These are phyloP conservation scores for mouse (Mus musculus) DNA, from an alignment of 2,113 vertebrate genomes.

Conservation along the genomic window GRCm39 chrX:128862001-128862500, in stretches of 20 bases:
- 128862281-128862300: neutral
- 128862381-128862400: neutral
- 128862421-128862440: neutral
- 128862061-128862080: neutral
- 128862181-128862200: neutral
- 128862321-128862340: neutral
- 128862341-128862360: neutral
- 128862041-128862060: neutral
- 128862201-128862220: neutral
- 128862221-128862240: neutral
- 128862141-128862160: neutral
- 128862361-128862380: conserved; percentile 32
- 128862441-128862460: neutral
- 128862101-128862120: neutral
- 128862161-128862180: neutral
- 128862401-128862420: neutral
- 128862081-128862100: neutral
- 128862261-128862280: neutral
- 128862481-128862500: neutral
- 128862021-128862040: no score
- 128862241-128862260: neutral
- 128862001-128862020: neutral
- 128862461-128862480: conserved; percentile 25
- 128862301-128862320: neutral
- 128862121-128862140: neutral